phyloP scores from a whole-genome alignment of 2,888 invertebrate genomes.

The Trissoscelio sp. region DNA sequence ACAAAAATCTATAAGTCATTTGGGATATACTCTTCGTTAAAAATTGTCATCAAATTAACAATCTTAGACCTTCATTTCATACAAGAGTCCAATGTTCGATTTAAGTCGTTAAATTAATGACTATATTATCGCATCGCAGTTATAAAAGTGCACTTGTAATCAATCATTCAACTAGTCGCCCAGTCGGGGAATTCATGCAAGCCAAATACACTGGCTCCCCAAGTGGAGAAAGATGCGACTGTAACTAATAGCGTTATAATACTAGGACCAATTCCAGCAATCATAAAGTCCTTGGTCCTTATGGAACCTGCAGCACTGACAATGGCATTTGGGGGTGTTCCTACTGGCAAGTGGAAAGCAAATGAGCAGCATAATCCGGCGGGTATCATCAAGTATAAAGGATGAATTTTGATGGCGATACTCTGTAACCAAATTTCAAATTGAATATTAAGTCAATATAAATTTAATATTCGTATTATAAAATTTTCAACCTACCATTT shows the following conservation, averaged over 20 bases:
- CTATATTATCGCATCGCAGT: not conserved
- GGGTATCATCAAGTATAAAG: constrained; percentile 95
- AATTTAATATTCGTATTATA: not conserved
- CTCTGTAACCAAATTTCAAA: constrained; percentile 84
- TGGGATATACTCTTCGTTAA: not conserved
- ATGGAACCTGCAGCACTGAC: constrained; percentile 93
- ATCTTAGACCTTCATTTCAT: not conserved
- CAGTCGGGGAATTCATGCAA: constrained; percentile 87
- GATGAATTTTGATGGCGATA: constrained; percentile 89
- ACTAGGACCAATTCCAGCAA: constrained; percentile 92
- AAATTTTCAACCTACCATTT: constrained; percentile 85
- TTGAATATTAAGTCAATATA: not conserved
- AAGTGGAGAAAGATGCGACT: constrained; percentile 89
- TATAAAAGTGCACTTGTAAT: not conserved
- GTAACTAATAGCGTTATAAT: constrained; percentile 89
- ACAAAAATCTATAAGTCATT: not conserved
- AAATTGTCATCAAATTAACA: not conserved
- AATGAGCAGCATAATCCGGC: constrained; percentile 95
- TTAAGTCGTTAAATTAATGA: not conserved
- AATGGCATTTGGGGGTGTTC: constrained; percentile 97
- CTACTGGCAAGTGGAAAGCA: constrained; percentile 97
- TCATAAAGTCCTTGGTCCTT: constrained; percentile 90
- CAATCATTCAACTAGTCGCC: constrained; percentile 81
- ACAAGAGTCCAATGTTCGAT: not conserved
- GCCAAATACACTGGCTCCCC: constrained; percentile 89